Evolutionary conservation across 2,113 vertebrate species (phyloP).

Genomic region (Seriola rivoliana): DNA sequence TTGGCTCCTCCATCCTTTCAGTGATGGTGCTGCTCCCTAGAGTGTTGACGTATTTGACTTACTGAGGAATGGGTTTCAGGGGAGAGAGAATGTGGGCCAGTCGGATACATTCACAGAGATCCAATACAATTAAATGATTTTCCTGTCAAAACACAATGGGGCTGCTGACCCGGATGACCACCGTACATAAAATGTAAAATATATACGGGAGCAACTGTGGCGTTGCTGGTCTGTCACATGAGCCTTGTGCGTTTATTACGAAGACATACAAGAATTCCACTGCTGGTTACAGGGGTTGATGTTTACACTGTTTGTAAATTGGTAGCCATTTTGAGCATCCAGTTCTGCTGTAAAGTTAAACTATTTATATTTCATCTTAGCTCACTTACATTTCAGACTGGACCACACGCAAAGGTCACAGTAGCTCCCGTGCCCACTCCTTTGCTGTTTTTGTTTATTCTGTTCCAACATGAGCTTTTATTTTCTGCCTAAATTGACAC

Average conservation of each 20-base stretch:
- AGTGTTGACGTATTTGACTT: conserved; percentile 62
- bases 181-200: neutral
- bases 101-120: conserved; percentile 42
- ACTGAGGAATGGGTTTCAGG: conserved; percentile 46
- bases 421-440: conserved; percentile 4
- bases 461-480: neutral
- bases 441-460: conserved; percentile 17
- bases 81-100: conserved; percentile 40
- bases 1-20: conserved; percentile 67
- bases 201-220: neutral
- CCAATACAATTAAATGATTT: conserved; percentile 67
- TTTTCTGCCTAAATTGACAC: neutral
- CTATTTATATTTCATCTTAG: conserved; percentile 33
- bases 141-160: conserved; percentile 52
- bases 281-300: neutral
- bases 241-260: conserved; percentile 8
- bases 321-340: conserved; percentile 19
- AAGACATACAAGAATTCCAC: neutral
- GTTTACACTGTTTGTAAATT: conserved; percentile 3
- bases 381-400: conserved; percentile 14
- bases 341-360: conserved; percentile 27
- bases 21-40: conserved; percentile 58
- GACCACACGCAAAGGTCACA: conserved; percentile 59
- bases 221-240: neutral
- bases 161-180: conserved; percentile 10